A percentile compares a stretch with the other conserved stretches of the same genome.
These are phyloP conservation scores for Brachyistius frenatus DNA, from an alignment of 2,113 vertebrate genomes.

Conservation along the genomic window DNA sequence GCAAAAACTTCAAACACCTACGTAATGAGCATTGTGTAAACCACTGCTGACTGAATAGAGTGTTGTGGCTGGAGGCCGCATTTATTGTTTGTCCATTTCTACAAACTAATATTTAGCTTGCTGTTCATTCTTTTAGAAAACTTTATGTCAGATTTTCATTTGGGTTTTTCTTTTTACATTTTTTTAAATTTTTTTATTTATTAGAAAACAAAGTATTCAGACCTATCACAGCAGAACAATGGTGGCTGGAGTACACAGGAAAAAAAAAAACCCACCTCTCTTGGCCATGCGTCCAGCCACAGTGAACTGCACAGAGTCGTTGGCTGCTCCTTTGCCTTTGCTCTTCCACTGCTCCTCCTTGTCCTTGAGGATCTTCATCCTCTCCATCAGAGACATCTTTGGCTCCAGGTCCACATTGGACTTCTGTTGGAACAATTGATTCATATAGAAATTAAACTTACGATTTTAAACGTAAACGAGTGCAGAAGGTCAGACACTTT, in stretches of 20 bases:
- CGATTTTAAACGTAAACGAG: background rate
- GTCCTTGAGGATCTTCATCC: constrained; percentile 85
- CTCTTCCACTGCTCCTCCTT: constrained; percentile 86
- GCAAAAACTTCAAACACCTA: too few relatives aligned
- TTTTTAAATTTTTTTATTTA: too few relatives aligned
- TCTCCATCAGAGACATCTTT: constrained; percentile 79
- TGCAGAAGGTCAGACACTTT: background rate
- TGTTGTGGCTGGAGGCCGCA: background rate
- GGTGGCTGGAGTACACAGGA: background rate
- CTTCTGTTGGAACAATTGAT: constrained; percentile 71
- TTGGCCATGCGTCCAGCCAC: constrained; percentile 87
- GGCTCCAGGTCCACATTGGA: constrained; percentile 68
- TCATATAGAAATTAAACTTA: background rate
- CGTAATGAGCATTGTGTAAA: background rate
- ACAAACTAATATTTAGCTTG: background rate
- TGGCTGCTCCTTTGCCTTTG: constrained; percentile 85
- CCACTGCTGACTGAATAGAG: background rate
- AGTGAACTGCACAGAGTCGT: constrained; percentile 86
- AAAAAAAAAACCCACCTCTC: constrained; percentile 71
- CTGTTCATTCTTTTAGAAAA: background rate
- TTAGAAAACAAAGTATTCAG: too few relatives aligned
- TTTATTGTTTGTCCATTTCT: background rate
- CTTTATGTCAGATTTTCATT: too few relatives aligned
- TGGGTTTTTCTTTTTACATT: too few relatives aligned
- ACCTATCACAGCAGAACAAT: background rate